Evolutionary conservation across 2,113 vertebrate genomes (phyloP).

Genomic region (Cynopterus brachyotis): DNA sequence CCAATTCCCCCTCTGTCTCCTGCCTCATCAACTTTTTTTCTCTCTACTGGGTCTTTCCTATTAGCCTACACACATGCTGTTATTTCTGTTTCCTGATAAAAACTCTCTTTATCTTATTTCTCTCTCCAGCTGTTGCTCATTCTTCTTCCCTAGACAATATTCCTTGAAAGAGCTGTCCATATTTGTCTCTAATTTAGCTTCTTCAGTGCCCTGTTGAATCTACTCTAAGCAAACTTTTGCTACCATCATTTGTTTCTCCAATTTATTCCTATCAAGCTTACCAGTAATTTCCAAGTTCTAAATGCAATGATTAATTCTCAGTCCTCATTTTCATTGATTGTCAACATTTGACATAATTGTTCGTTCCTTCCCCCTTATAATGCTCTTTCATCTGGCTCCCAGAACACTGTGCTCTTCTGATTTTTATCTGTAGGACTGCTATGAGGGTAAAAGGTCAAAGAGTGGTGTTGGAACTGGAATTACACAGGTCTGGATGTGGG

Average conservation of each 20-base stretch:
- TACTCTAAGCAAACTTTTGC: not conserved
- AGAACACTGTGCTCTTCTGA: not conserved
- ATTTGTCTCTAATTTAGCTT: not conserved
- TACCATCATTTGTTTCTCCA: not conserved
- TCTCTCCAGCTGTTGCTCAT: not conserved
- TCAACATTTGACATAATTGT: not conserved
- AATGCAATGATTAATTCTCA: not conserved
- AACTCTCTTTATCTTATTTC: not conserved
- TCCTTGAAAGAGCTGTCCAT: not conserved
- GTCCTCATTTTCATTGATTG: not conserved
- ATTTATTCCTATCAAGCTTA: not conserved
- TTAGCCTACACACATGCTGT: not conserved
- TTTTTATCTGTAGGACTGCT: not conserved
- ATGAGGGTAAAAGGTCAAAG: not conserved
- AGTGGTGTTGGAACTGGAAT: not conserved
- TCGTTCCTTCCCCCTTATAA: not conserved
- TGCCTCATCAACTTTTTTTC: not conserved
- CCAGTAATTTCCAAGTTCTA: not conserved
- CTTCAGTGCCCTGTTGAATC: not conserved
- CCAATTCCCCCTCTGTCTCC: not conserved
- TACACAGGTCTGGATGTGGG: not conserved
- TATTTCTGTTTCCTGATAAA: not conserved
- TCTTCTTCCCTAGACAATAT: not conserved
- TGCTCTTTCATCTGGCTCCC: not conserved
- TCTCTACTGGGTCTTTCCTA: not conserved